A percentile compares a stretch with the other conserved stretches of the same genome.
These are phyloP conservation scores for Arizona elegans DNA, from an alignment of 2,113 vertebrate species.

Conservation along the genomic window DNA sequence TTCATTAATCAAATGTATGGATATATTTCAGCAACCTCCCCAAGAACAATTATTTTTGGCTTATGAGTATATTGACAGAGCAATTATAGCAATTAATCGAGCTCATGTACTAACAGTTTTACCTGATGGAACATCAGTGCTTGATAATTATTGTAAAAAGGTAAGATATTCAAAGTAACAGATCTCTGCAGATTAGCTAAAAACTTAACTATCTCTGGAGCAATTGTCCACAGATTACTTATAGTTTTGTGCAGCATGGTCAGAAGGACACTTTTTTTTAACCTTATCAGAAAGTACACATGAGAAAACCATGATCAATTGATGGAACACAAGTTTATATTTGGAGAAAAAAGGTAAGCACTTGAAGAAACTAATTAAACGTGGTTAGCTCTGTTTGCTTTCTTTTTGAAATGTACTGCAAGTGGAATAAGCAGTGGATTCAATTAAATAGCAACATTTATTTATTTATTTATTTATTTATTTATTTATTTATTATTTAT, in stretches of 20 bases:
- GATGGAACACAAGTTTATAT: not conserved
- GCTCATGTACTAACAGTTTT: slow-evolving; percentile 52
- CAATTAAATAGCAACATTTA: not conserved
- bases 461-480: too few relatives aligned
- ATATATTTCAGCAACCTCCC: slow-evolving; percentile 71
- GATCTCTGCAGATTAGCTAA: not conserved
- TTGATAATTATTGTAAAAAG: slow-evolving; percentile 77
- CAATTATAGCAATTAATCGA: slow-evolving; percentile 68
- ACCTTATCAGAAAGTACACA: not conserved
- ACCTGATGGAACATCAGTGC: slow-evolving; percentile 64
- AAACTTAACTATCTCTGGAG: not conserved
- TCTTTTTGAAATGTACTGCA: not conserved
- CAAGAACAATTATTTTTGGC: slow-evolving; percentile 73
- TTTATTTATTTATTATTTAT: too few relatives aligned
- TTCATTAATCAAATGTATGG: slow-evolving; percentile 17
- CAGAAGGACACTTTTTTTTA: not conserved
- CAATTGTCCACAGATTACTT: not conserved
- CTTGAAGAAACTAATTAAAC: not conserved
- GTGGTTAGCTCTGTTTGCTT: not conserved
- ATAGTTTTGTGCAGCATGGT: not conserved
- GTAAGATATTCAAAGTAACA: slow-evolving; percentile 62
- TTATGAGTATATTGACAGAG: slow-evolving; percentile 74
- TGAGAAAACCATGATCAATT: not conserved
- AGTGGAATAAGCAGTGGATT: not conserved
- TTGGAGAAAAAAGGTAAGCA: not conserved